Evolutionary conservation across 2,888 invertebrate species (phyloP).

Genomic region (Chrysopilus asiliformis): DNA sequence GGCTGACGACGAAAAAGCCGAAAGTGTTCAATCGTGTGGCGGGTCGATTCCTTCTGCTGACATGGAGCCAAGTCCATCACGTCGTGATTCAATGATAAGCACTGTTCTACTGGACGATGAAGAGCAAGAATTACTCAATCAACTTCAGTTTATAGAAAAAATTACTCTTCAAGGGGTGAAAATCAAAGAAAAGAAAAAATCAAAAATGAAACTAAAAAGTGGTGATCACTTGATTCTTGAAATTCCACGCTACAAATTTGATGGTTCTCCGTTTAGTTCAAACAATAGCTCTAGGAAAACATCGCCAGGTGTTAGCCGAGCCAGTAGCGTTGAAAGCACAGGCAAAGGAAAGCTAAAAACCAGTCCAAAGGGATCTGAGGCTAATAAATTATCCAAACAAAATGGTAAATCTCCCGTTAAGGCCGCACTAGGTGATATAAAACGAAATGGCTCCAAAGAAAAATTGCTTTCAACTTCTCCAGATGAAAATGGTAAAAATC

Average conservation of each 20-base stretch:
- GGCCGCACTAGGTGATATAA: slow-evolving; percentile 38
- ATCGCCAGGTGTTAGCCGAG: slow-evolving; percentile 34
- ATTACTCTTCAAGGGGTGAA: slow-evolving; percentile 36
- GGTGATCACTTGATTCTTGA: slow-evolving; percentile 34
- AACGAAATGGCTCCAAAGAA: slow-evolving; percentile 21
- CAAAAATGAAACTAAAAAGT: slow-evolving; percentile 33
- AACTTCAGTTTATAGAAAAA: slow-evolving; percentile 37
- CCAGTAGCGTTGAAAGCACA: slow-evolving; percentile 34
- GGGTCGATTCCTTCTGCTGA: slow-evolving; percentile 35
- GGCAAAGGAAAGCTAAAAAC: slow-evolving; percentile 26
- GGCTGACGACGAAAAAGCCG: slow-evolving; percentile 42
- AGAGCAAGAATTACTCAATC: slow-evolving; percentile 42
- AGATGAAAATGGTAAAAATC: slow-evolving; percentile 2
- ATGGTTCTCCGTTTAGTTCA: slow-evolving; percentile 35
- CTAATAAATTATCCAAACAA: slow-evolving; percentile 13
- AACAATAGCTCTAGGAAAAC: slow-evolving; percentile 35
- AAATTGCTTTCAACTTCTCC: slow-evolving; percentile 6
- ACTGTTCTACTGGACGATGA: slow-evolving; percentile 44
- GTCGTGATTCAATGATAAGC: slow-evolving; percentile 31
- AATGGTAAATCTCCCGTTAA: slow-evolving; percentile 37
- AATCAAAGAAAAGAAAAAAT: slow-evolving; percentile 34
- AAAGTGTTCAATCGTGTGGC: slow-evolving; percentile 33
- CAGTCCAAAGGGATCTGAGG: slow-evolving; percentile 23
- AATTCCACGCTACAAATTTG: slow-evolving; percentile 35
- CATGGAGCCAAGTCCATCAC: slow-evolving; percentile 22